Evolutionary conservation across 1,140 invertebrate genomes (phyloP).

Genomic region (Scaptomyza montana): DNA sequence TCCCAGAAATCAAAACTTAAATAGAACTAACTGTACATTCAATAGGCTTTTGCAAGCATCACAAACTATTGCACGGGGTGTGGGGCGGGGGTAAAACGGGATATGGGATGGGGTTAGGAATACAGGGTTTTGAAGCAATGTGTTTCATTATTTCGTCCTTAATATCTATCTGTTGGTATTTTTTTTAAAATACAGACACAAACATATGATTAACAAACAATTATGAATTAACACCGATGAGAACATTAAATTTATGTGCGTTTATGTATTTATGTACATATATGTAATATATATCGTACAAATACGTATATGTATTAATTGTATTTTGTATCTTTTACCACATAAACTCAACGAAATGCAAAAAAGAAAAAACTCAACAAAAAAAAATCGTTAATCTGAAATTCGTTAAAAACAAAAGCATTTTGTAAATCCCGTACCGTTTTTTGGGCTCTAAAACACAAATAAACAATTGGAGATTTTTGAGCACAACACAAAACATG

Average conservation of each 20-base stretch:
- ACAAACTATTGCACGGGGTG: constrained; percentile 64
- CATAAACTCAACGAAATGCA: constrained; percentile 38
- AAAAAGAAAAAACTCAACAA: background rate
- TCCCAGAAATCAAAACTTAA: constrained; percentile 68
- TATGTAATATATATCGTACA: constrained; percentile 21
- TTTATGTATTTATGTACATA: constrained; percentile 21
- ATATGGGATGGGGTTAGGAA: background rate
- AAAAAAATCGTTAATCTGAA: constrained; percentile 15
- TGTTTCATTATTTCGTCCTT: constrained; percentile 62
- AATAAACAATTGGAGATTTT: constrained; percentile 36
- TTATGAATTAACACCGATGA: constrained; percentile 22
- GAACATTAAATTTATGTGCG: constrained; percentile 25
- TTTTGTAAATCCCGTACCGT: constrained; percentile 27
- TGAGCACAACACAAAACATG: constrained; percentile 46
- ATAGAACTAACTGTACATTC: constrained; percentile 66
- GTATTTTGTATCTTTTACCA: constrained; percentile 38
- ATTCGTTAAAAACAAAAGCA: constrained; percentile 17
- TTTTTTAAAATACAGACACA: constrained; percentile 32
- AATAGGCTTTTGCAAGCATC: constrained; percentile 63
- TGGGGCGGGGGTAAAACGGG: background rate
- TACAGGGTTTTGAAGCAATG: constrained; percentile 17
- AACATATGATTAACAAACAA: constrained; percentile 18
- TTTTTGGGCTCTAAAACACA: constrained; percentile 11
- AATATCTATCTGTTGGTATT: constrained; percentile 41
- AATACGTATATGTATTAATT: constrained; percentile 30